Conservation (phyloP, 1,140 invertebrate genomes). For the Tetramorium parvispinum region DNA sequence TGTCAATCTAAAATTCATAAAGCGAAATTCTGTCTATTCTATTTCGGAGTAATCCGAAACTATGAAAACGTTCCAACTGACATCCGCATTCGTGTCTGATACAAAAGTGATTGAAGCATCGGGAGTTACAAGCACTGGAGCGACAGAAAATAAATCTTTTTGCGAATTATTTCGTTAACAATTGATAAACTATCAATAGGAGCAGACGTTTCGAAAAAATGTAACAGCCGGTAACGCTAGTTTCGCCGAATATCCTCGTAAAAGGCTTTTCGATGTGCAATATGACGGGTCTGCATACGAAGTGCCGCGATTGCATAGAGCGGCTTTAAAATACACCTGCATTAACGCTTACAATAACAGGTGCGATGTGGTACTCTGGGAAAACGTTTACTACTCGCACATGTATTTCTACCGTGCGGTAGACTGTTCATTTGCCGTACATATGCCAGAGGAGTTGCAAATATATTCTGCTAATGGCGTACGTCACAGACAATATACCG, state of each 20-base stretch:
- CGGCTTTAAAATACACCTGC: slow-evolving; percentile 40
- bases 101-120: not conserved
- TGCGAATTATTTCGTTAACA: not conserved
- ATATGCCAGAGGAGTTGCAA: slow-evolving; percentile 35
- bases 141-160: not conserved
- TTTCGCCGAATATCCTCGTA: not conserved
- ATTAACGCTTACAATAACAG: slow-evolving; percentile 35
- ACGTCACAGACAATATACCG: slow-evolving; percentile 46
- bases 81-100: not conserved
- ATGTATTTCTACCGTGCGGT: not conserved
- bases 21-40: not conserved
- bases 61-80: not conserved
- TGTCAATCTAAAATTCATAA: not conserved
- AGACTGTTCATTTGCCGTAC: slow-evolving; percentile 40
- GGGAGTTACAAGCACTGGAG: not conserved
- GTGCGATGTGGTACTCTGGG: not conserved
- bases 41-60: not conserved
- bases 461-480: slow-evolving; percentile 52
- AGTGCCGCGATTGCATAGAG: slow-evolving; percentile 10
- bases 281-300: not conserved
- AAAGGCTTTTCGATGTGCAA: slow-evolving; percentile 25
- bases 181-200: not conserved
- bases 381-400: slow-evolving; percentile 26
- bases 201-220: not conserved
- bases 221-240: not conserved